A percentile compares a stretch with the other conserved stretches of the same genome.
Evolutionary conservation across 1,140 invertebrate genomes (phyloP).

Genomic region (Nilaparvata lugens): DNA sequence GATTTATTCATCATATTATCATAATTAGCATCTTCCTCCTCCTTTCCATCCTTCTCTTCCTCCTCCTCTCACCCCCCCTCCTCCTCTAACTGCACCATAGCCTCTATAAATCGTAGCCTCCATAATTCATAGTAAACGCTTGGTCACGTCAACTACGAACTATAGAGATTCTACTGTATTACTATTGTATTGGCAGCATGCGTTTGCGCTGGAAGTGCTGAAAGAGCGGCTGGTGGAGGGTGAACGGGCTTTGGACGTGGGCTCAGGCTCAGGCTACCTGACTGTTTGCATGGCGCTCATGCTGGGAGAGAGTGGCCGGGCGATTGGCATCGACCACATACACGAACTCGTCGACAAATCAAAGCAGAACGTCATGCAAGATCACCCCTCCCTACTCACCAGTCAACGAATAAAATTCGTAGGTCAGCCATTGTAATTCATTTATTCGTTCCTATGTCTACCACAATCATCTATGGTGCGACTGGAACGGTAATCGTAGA

Average conservation of each 20-base stretch:
- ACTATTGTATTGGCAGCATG: constrained; percentile 76
- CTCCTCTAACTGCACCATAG: too few relatives aligned
- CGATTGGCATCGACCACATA: constrained; percentile 93
- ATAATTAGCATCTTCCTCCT: too few relatives aligned
- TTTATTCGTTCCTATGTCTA: too few relatives aligned
- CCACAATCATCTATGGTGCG: too few relatives aligned
- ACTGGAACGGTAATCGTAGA: too few relatives aligned
- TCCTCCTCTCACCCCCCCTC: too few relatives aligned
- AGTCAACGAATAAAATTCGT: constrained; percentile 57
- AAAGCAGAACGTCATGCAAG: constrained; percentile 64
- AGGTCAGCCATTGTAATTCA: constrained; percentile 44
- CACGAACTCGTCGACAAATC: constrained; percentile 69
- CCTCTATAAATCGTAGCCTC: too few relatives aligned
- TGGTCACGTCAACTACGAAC: too few relatives aligned
- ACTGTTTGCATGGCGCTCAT: constrained; percentile 89
- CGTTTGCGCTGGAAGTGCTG: constrained; percentile 84
- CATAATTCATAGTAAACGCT: too few relatives aligned
- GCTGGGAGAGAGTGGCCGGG: constrained; percentile 65
- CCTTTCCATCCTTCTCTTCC: too few relatives aligned
- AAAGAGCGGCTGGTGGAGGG: constrained; percentile 73
- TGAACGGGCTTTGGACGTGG: constrained; percentile 83
- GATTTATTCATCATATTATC: too few relatives aligned
- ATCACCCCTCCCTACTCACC: constrained; percentile 56
- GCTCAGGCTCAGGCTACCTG: constrained; percentile 90
- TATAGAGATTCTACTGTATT: too few relatives aligned